phyloP scores from a whole-genome alignment of 2,888 invertebrate genomes.

The Diogma glabrata region DNA sequence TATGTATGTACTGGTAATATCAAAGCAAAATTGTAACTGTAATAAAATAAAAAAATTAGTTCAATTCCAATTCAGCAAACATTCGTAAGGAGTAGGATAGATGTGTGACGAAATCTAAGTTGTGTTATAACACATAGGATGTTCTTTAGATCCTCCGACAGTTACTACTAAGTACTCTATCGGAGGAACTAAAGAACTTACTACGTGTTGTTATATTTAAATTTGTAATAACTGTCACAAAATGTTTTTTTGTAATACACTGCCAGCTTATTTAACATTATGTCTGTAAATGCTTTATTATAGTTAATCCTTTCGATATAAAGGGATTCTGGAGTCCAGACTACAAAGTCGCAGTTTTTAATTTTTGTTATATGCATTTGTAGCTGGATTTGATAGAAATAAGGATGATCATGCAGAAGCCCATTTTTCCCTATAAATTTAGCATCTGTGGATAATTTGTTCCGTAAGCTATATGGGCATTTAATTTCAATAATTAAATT shows the following conservation, averaged over 20 bases:
- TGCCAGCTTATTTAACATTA: background rate
- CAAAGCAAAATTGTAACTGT: too few relatives aligned
- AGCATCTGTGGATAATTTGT: background rate
- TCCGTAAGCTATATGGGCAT: background rate
- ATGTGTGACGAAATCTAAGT: too few relatives aligned
- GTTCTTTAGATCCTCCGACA: too few relatives aligned
- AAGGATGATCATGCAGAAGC: background rate
- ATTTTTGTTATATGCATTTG: background rate
- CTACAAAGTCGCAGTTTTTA: background rate
- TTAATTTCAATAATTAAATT: background rate
- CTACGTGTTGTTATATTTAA: too few relatives aligned
- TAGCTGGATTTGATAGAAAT: background rate
- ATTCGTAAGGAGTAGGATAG: too few relatives aligned
- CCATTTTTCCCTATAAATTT: background rate
- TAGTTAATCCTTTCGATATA: background rate
- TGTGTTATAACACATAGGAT: too few relatives aligned
- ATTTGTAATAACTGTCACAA: background rate
- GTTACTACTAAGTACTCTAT: too few relatives aligned
- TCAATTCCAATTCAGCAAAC: too few relatives aligned
- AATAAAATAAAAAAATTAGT: too few relatives aligned
- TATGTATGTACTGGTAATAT: too few relatives aligned
- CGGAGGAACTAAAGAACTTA: too few relatives aligned
- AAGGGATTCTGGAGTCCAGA: background rate
- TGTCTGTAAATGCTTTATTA: background rate
- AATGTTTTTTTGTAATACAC: background rate